These are phyloP conservation scores for Amblyteles armatorius DNA, from an alignment of 2,888 invertebrate genomes.

Conservation along the genomic window DNA sequence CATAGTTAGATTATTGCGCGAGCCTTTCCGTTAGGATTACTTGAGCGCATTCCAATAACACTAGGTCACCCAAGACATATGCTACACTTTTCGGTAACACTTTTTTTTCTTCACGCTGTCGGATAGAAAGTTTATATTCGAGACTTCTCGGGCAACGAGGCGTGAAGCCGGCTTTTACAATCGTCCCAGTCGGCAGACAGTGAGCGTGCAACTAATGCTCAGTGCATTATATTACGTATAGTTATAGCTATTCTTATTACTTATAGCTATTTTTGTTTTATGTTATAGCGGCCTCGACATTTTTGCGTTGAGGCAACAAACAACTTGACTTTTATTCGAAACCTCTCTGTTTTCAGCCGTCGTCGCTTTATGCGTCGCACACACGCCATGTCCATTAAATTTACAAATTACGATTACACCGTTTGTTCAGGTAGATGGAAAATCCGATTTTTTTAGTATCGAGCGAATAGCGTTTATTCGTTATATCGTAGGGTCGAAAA, in stretches of 20 bases:
- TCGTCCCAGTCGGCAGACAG: background rate
- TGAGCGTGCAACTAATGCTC: background rate
- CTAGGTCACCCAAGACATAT: constrained; percentile 5
- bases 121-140: constrained; percentile 15
- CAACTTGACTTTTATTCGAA: background rate
- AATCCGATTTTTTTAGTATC: too few relatives aligned
- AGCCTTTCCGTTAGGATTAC: background rate
- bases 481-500: background rate
- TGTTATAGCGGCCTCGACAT: background rate
- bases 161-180: constrained; percentile 6
- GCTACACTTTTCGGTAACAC: background rate
- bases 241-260: background rate
- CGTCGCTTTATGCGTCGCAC: constrained; percentile 14
- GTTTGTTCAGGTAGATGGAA: constrained; percentile 38
- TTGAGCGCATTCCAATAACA: background rate
- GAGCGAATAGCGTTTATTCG: background rate
- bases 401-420: constrained; percentile 52
- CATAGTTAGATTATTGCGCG: background rate
- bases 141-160: background rate
- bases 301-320: background rate
- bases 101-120: background rate
- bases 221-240: background rate
- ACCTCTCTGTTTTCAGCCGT: background rate
- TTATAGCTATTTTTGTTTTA: background rate
- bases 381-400: constrained; percentile 31